These are phyloP conservation scores for Pseudomyrmex pallidus DNA, from an alignment of 1,140 invertebrate genomes.

Conservation along the genomic window DNA sequence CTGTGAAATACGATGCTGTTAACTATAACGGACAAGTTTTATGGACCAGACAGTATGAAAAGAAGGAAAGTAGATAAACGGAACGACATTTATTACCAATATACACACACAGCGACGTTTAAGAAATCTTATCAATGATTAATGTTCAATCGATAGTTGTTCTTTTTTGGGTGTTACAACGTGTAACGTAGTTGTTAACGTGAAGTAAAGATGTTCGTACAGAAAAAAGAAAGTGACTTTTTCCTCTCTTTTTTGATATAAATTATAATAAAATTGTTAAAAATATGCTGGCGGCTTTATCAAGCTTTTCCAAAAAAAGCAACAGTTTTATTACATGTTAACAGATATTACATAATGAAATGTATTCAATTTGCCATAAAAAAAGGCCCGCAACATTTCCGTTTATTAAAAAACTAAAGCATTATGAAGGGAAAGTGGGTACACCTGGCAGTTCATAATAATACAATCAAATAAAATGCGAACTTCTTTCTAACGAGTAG, in stretches of 20 bases:
- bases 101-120: conserved; percentile 48
- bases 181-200: conserved; percentile 35
- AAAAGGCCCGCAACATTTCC: too few relatives aligned
- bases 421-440: neutral
- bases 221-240: neutral
- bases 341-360: too few relatives aligned
- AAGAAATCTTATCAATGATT: conserved; percentile 71
- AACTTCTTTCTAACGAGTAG: conserved; percentile 6
- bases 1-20: conserved; percentile 63
- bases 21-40: conserved; percentile 68
- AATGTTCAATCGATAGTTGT: conserved; percentile 61
- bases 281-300: too few relatives aligned
- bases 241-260: neutral
- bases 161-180: conserved; percentile 13
- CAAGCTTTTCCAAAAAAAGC: too few relatives aligned
- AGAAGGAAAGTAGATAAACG: conserved; percentile 65
- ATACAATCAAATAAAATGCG: neutral
- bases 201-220: conserved; percentile 5
- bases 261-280: conserved; percentile 9
- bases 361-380: too few relatives aligned
- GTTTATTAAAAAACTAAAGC: neutral
- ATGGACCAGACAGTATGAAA: conserved; percentile 54
- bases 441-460: neutral
- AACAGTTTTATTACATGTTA: too few relatives aligned
- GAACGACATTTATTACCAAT: conserved; percentile 61